Evolutionary conservation across 2,797 vertebrate species (phyloP), one percentile per base, ranked within the genome.

Genomic region (Thalassophryne amazonica): DNA sequence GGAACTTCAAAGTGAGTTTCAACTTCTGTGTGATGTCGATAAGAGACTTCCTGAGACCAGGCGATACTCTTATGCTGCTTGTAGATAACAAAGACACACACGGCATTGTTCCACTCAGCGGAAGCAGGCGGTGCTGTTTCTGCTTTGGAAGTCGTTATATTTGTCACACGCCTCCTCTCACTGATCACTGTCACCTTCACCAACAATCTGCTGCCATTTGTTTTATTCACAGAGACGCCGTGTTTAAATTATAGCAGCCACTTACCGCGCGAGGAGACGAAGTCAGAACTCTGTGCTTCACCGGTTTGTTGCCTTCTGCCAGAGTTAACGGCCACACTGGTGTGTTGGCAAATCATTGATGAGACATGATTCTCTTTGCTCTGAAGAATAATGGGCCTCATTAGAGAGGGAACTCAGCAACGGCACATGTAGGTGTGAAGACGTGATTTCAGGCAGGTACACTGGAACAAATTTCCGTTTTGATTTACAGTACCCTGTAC

Each of bases 1-100:
- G 22, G 41, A 73, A 83, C 76, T 80, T 83, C 67, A 83, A 78
- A 78, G 74, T 73, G 53, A 16, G 66, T 69, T 73, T 75, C 54
- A 74, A 61, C 72, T 82, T 77, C 48, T 55, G 69, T 12, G 54
- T 48, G 59, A 77, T 59, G 60, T 60, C 73, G 76, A 85, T 77
- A 75, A 84, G 70, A 18, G 45, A 61, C 72, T 83, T 81, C 75
- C 73, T 73, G 58, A 69, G 42, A 56, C 52, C 6, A 4, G 57
- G 17, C 66, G 49, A 75, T 65, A 61, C 23, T 52, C 53, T 52
- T 50, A 62, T 65, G 53, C 25, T n/a, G 43, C 15, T 35, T 15
- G 39, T 36, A 78, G 68, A 80, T 77, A 74, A 60, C 50, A 40
- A 10, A 15, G 20, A 37, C 30, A 39, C 31, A 41, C 17, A 18